A percentile compares a stretch with the other conserved stretches of the same genome.
Conservation (phyloP, 2,797 vertebrate genomes). For the Remorina albescens region DNA sequence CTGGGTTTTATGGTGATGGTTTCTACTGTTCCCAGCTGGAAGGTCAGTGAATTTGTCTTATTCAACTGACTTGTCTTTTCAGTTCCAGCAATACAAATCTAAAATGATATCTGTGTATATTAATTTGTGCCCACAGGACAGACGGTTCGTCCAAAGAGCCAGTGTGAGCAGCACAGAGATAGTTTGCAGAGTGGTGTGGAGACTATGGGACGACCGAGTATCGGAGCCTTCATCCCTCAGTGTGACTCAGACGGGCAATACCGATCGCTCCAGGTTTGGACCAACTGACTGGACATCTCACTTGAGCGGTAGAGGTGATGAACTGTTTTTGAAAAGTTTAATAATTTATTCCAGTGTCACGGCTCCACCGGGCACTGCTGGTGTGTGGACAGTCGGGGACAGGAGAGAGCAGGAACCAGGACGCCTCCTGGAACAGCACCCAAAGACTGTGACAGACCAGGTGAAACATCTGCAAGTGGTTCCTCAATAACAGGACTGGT, state of each 20-base stretch:
- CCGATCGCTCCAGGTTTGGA: conserved; percentile 74
- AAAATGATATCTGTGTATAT: neutral
- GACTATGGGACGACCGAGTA: neutral
- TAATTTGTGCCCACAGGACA: conserved; percentile 36
- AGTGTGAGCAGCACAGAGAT: conserved; percentile 84
- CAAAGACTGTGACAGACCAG: conserved; percentile 79
- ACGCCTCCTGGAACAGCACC: conserved; percentile 79
- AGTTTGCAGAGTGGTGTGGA: conserved; percentile 62
- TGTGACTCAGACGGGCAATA: conserved; percentile 86
- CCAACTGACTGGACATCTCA: neutral
- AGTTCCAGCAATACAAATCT: too few species aligned
- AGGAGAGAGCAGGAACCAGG: conserved; percentile 85
- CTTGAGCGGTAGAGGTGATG: accelerated
- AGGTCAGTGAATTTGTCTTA: conserved; percentile 73
- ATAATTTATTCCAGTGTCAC: conserved; percentile 81
- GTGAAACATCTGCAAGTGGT: conserved; percentile 52
- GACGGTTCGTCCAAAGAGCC: conserved; percentile 67
- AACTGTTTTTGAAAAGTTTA: neutral
- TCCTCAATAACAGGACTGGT: neutral
- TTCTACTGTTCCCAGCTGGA: conserved; percentile 83
- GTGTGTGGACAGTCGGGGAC: conserved; percentile 87
- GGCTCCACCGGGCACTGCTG: conserved; percentile 89
- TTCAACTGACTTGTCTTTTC: too few species aligned
- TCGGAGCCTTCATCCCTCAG: conserved; percentile 79
- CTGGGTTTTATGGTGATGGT: conserved; percentile 87